These are phyloP conservation scores for Dioctria rufipes DNA, from an alignment of 2,888 invertebrate species.

Conservation along the genomic window DNA sequence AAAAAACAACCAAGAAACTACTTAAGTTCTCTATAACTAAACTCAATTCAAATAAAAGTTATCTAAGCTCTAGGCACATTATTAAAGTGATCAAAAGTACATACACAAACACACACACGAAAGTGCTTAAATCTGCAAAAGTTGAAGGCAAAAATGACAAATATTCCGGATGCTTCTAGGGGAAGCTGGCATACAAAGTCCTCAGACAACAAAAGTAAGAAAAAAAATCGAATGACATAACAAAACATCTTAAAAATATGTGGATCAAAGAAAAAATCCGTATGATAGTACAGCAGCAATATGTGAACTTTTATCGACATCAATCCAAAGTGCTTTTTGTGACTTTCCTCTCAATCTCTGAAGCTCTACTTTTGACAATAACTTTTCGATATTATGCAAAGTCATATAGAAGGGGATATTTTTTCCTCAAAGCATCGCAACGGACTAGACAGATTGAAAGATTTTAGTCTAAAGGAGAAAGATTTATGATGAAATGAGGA, in stretches of 20 bases:
- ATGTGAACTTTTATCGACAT: conserved; percentile 37
- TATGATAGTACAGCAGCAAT: conserved; percentile 14
- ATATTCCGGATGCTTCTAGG: not conserved
- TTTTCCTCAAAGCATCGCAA: no score
- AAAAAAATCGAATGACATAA: not conserved
- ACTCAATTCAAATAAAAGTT: no score
- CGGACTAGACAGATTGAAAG: no score
- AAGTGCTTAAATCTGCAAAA: conserved; percentile 35
- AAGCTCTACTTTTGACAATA: not conserved
- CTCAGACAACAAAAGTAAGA: conserved; percentile 18
- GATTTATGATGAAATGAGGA: not conserved
- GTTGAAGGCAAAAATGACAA: not conserved
- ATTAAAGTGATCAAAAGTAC: conserved; percentile 31
- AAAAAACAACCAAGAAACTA: no score
- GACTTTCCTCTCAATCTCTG: not conserved
- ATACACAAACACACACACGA: conserved; percentile 2
- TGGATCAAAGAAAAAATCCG: conserved; percentile 23
- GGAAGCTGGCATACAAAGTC: not conserved
- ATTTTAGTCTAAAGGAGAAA: not conserved
- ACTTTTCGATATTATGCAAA: not conserved
- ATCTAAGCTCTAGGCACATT: not conserved
- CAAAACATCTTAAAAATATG: conserved; percentile 7
- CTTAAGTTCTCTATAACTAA: no score
- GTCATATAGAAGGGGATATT: not conserved
- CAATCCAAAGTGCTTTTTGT: conserved; percentile 8